Evolutionary conservation across 2,113 vertebrate genomes (phyloP).

Genomic region (Gnathonemus longibarbis): DNA sequence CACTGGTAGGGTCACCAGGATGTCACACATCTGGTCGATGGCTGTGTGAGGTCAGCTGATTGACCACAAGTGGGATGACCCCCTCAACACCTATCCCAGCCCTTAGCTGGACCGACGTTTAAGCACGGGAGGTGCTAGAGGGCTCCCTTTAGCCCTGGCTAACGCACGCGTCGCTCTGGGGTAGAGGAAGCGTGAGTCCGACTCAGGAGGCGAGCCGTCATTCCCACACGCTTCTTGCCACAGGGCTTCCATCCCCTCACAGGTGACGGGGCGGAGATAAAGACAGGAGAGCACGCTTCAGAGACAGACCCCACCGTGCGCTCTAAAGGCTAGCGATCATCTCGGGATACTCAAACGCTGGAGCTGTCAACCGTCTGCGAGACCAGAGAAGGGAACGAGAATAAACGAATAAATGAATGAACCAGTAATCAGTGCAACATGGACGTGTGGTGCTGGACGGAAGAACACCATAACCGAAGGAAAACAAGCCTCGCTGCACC

Average conservation of each 20-base stretch:
- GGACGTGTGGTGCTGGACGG: not conserved
- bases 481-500: not conserved
- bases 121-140: not conserved
- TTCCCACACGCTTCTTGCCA: not conserved
- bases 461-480: not conserved
- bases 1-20: not conserved
- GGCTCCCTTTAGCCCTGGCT: not conserved
- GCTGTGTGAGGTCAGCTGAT: not conserved
- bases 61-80: not conserved
- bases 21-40: not conserved
- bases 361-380: not conserved
- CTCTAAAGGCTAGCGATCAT: not conserved
- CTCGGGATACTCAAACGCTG: not conserved
- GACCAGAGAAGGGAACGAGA: not conserved
- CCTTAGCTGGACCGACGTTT: not conserved
- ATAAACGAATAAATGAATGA: not conserved
- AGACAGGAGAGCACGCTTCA: not conserved
- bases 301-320: not conserved
- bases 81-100: not conserved
- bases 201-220: not conserved
- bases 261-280: not conserved
- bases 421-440: not conserved
- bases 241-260: not conserved
- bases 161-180: not conserved
- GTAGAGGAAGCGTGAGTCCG: not conserved